Base-by-base conservation (phyloP, 2,888 invertebrate genomes). In the Microplitis deprimator region DNA sequence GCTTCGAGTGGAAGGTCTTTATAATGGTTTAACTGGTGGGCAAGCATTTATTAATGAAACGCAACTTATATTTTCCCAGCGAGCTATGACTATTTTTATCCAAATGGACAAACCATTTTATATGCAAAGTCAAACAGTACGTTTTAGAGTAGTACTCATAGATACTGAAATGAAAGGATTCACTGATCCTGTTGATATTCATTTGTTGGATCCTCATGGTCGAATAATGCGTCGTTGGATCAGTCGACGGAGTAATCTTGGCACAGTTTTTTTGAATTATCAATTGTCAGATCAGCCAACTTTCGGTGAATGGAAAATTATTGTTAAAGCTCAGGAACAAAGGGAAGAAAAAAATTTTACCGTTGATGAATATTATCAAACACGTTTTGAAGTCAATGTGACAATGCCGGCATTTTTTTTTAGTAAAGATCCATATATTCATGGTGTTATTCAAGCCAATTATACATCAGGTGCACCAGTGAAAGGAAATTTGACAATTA, bases 351-450 rank as follows among this genome's bases (percentile, higher is more conserved):
- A 95, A 61, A 93, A 93, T 74, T 98, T 98, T 90, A 90, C 94
- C 6, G 97, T 98, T 0, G 97, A 98, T 88, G 98, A 98, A 91
- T 98, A 97, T 90, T 98, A 97, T 90, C 97, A 97, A 90, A 97
- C 97, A 0, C 92, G 97, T 83, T 98, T 96, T 88, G 98, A 98
- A 92, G 96, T 97, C 0, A 98, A 98, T 90, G 97, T 98, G 0
- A 97, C 97, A 0, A 97, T 98, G 95, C 96, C 98, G 0, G 95
- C 97, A 0, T 97, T 97, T 90, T 96, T 98, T 91, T 95, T 97
- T 89, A 96, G 95, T 85, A 95, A 95, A 29, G 97, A 97, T 84
- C 93, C 92, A 8, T 97, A 91, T 86, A 94, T 98, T 86, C 93
- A 94, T 86, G 98, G 98, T 0, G 93, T 94, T 0, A 93, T 98